Evolutionary conservation across 2,797 vertebrate species (phyloP).

Genomic region (Manis pentadactyla): DNA sequence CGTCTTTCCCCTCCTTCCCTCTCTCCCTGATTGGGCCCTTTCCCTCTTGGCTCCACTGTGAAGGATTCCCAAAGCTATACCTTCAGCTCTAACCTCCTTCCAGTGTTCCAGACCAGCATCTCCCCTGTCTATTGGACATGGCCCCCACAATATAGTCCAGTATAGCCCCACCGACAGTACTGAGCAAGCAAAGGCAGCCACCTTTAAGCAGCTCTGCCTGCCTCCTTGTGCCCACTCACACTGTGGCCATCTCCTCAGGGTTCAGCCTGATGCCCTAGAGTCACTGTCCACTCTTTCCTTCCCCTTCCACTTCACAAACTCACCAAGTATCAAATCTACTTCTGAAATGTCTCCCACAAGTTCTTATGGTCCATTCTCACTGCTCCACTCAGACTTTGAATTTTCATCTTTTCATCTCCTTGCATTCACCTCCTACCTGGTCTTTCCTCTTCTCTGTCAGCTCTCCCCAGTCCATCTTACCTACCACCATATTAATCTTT

Average conservation of each 20-base stretch:
- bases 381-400: not conserved
- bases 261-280: not conserved
- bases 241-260: not conserved
- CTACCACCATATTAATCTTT: not conserved
- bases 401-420: not conserved
- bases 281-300: not conserved
- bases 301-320: not conserved
- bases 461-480: not conserved
- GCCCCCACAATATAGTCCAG: not conserved
- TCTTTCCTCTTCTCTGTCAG: not conserved
- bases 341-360: not conserved
- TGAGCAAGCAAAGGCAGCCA: not conserved
- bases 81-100: not conserved
- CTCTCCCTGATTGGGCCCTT: not conserved
- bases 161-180: not conserved
- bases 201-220: not conserved
- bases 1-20: not conserved
- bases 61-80: not conserved
- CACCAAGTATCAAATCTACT: not conserved
- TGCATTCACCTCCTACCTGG: not conserved
- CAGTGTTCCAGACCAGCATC: not conserved
- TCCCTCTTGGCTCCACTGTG: not conserved
- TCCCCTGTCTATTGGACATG: not conserved
- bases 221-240: not conserved
- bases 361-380: not conserved